Percentiles rank a stretch among this genome's conserved stretches.
phyloP scores from a whole-genome alignment of 2,113 vertebrate genomes.

The Chloroceryle aenea region DNA sequence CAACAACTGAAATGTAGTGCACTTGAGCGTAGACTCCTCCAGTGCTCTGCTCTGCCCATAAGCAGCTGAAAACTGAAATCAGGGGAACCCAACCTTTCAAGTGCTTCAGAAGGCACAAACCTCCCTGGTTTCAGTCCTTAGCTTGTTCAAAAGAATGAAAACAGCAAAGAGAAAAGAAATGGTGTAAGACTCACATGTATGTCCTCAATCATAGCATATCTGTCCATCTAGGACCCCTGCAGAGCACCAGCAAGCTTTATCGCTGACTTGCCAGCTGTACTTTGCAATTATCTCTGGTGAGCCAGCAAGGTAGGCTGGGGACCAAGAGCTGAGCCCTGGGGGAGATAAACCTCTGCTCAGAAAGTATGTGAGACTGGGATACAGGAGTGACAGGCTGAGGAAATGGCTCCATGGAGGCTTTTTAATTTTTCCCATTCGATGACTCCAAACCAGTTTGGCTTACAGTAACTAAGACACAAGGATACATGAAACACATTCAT shows the following conservation, averaged over 20 bases:
- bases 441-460: not conserved
- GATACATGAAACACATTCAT: not conserved
- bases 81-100: not conserved
- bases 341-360: not conserved
- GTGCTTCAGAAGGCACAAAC: slow-evolving; percentile 15
- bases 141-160: slow-evolving; percentile 54
- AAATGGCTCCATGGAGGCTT: fast-evolving
- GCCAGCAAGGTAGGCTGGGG: not conserved
- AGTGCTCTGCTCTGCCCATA: not conserved
- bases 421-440: not conserved
- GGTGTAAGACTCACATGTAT: slow-evolving; percentile 18
- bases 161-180: slow-evolving; percentile 24
- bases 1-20: not conserved
- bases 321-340: not conserved
- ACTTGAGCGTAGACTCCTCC: not conserved
- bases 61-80: not conserved
- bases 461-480: not conserved
- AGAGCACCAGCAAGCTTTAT: not conserved
- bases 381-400: not conserved
- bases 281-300: not conserved
- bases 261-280: not conserved
- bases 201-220: not conserved
- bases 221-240: not conserved
- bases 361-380: not conserved
- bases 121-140: slow-evolving; percentile 16